Conservation (phyloP, 2,797 vertebrate species). For the Enteromius afrohamiltoni region DNA sequence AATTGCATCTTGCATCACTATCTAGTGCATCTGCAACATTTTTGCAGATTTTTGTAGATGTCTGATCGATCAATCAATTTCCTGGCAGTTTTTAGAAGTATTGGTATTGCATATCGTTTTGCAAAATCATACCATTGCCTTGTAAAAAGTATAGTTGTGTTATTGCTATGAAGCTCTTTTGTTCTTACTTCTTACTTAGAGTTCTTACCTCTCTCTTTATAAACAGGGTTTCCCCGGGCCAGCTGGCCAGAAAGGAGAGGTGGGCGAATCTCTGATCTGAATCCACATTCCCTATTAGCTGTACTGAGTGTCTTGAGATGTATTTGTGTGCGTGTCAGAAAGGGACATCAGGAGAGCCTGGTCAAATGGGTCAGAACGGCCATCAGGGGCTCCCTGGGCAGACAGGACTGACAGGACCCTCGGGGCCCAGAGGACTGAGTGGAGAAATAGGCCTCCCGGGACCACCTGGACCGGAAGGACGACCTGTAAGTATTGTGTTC, state of each 20-base stretch:
- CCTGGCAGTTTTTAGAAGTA: background rate
- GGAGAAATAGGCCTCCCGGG: slow-evolving; percentile 85
- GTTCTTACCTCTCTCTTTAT: slow-evolving; percentile 52
- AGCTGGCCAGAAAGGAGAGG: slow-evolving; percentile 87
- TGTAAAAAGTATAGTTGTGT: slow-evolving; percentile 21
- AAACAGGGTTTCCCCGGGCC: slow-evolving; percentile 84
- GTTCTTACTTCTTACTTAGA: background rate
- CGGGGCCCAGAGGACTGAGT: slow-evolving; percentile 82
- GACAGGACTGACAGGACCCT: slow-evolving; percentile 80
- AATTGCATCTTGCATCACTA: background rate
- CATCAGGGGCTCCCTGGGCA: slow-evolving; percentile 86
- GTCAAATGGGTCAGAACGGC: slow-evolving; percentile 82
- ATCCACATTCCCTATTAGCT: background rate
- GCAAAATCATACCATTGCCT: background rate
- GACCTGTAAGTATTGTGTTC: slow-evolving; percentile 81
- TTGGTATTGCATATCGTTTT: background rate
- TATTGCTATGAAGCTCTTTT: slow-evolving; percentile 36
- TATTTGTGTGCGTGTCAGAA: slow-evolving; percentile 81
- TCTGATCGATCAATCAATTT: background rate
- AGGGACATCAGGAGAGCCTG: slow-evolving; percentile 90
- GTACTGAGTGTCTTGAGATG: slow-evolving; percentile 59
- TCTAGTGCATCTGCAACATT: background rate
- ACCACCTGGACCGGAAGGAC: slow-evolving; percentile 86
- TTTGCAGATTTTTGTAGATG: background rate
- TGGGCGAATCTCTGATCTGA: slow-evolving; percentile 68